Percentiles rank a stretch among this genome's conserved stretches.
Evolutionary conservation across 2,888 invertebrate genomes (phyloP).

Genomic region (Paralinhomoeus sp.): DNA sequence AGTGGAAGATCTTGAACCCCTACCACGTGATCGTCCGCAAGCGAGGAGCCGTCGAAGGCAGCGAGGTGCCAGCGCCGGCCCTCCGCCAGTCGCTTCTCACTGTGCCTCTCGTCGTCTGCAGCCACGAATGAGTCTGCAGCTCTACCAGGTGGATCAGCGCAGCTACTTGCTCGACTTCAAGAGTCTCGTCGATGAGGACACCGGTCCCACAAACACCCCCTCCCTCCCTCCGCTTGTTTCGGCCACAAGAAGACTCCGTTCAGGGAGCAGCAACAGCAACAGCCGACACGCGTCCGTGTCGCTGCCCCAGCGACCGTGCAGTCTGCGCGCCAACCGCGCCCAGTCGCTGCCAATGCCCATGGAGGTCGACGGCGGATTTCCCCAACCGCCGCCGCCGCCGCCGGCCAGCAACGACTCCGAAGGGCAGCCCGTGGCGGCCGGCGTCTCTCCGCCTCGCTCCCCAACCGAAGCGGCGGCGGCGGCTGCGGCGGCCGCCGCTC

Average conservation of each 20-base stretch:
- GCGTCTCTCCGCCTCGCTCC: conserved; percentile 13
- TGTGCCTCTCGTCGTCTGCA: too few species aligned
- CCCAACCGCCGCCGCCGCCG: background rate
- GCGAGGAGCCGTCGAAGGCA: conserved; percentile 35
- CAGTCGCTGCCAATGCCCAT: conserved; percentile 19
- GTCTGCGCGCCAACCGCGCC: conserved; percentile 14
- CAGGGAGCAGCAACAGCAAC: conserved; percentile 15
- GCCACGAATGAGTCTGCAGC: conserved; percentile 80
- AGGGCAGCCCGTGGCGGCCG: background rate
- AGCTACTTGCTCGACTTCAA: conserved; percentile 93
- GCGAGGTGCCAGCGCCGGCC: background rate
- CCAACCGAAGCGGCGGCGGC: conserved; percentile 2
- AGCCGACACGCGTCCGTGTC: conserved; percentile 25
- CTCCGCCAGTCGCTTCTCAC: too few species aligned
- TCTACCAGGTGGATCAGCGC: conserved; percentile 96
- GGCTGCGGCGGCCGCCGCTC: background rate
- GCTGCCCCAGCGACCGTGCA: conserved; percentile 16
- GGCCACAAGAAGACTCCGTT: too few species aligned
- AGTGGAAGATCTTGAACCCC: conserved; percentile 96
- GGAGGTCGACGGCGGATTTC: conserved; percentile 8
- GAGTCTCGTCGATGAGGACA: conserved; percentile 38
- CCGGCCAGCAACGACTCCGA: background rate
- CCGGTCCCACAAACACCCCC: too few species aligned
- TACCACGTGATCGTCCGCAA: conserved; percentile 84
- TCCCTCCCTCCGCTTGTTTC: too few species aligned